Evolutionary conservation across 2,113 vertebrate species (phyloP).

Genomic region (Xenus cinereus): DNA sequence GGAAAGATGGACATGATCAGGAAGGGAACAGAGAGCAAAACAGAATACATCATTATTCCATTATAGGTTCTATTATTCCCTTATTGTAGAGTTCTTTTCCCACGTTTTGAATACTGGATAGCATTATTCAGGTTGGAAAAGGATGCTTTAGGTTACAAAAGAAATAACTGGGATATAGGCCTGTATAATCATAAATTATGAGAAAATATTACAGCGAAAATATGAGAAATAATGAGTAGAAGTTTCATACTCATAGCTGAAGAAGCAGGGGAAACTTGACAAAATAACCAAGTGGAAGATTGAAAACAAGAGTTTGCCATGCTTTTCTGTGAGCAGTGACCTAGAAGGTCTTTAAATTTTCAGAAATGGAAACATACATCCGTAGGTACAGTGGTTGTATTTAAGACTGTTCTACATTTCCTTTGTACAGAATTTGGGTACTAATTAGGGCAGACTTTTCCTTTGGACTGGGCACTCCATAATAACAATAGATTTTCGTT

Average conservation of each 20-base stretch:
- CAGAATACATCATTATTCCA: background rate
- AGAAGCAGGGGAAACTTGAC: background rate
- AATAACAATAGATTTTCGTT: background rate
- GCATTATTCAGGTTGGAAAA: background rate
- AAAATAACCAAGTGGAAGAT: background rate
- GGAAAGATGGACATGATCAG: background rate
- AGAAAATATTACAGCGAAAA: background rate
- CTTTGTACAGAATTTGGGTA: background rate
- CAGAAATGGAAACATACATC: background rate
- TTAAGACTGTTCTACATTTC: background rate
- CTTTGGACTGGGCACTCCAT: background rate
- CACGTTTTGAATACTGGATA: background rate
- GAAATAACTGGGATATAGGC: background rate
- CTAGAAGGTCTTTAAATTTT: background rate
- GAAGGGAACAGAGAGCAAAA: background rate
- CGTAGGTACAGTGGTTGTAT: background rate
- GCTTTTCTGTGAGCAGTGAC: background rate
- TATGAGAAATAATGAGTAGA: background rate
- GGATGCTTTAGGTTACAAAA: background rate
- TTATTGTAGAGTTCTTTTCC: background rate
- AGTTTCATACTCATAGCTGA: background rate
- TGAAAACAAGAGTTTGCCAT: background rate
- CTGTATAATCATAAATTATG: background rate
- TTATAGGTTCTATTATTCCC: background rate
- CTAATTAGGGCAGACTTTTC: background rate